Conservation (phyloP, 1,140 invertebrate genomes). For the Pachyrhynchus sulphureomaculatus region DNA sequence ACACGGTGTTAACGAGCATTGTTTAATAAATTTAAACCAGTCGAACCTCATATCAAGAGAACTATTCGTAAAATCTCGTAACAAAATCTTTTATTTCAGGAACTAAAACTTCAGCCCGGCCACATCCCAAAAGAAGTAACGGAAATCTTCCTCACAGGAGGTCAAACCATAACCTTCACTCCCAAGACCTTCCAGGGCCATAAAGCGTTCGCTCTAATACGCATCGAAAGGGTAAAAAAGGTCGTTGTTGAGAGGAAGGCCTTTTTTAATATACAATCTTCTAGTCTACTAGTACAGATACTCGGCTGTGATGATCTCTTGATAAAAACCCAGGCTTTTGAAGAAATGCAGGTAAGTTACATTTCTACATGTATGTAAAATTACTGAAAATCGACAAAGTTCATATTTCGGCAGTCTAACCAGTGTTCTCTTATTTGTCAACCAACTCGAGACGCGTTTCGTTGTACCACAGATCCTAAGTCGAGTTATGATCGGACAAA, state of each 20-base stretch:
- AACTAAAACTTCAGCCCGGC: conserved; percentile 55
- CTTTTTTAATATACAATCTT: conserved; percentile 57
- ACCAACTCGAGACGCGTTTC: no score
- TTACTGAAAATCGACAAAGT: no score
- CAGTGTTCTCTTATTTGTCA: no score
- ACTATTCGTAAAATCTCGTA: no score
- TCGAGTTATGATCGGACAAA: not conserved
- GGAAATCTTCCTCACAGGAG: conserved; percentile 61
- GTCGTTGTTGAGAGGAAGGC: conserved; percentile 57
- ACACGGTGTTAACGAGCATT: no score
- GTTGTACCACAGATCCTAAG: not conserved
- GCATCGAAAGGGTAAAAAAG: conserved; percentile 53
- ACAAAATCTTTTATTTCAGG: conserved; percentile 53
- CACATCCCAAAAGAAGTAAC: conserved; percentile 56
- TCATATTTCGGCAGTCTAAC: not conserved
- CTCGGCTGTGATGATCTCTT: conserved; percentile 56
- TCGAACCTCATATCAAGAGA: no score
- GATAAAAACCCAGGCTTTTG: conserved; percentile 58
- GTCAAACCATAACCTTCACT: conserved; percentile 59
- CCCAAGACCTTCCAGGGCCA: conserved; percentile 52
- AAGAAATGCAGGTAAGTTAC: conserved; percentile 52
- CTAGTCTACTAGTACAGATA: conserved; percentile 57
- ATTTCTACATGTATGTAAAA: not conserved
- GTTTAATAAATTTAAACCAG: no score
- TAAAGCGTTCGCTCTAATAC: conserved; percentile 53